Evolutionary conservation across 2,113 vertebrate species (phyloP).

Genomic region (Scortum barcoo): DNA sequence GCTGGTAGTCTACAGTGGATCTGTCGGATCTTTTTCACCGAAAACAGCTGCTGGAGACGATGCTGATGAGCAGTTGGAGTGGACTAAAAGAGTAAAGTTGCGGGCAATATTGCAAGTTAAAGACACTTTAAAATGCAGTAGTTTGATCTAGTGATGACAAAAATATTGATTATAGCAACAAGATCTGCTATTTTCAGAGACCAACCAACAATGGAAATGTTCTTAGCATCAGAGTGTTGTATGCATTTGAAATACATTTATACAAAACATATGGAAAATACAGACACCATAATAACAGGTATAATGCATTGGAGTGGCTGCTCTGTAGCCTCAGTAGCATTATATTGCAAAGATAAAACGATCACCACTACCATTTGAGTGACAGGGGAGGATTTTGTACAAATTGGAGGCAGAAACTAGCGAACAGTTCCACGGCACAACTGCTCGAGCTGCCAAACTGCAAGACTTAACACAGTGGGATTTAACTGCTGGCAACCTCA

Average conservation of each 20-base stretch:
- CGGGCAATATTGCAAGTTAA: background rate
- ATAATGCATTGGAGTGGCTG: background rate
- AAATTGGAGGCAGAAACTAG: slow-evolving; percentile 35
- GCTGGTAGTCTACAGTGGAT: background rate
- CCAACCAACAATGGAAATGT: background rate
- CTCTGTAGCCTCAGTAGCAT: slow-evolving; percentile 1
- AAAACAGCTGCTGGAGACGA: background rate
- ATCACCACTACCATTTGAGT: slow-evolving; percentile 35
- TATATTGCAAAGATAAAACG: slow-evolving; percentile 22
- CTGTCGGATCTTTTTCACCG: background rate
- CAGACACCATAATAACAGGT: background rate
- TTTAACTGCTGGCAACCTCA: slow-evolving; percentile 35
- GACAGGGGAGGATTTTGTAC: slow-evolving; percentile 34
- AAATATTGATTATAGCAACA: background rate
- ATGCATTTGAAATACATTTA: background rate
- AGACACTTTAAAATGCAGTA: background rate
- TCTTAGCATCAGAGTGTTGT: background rate
- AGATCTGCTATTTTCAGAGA: background rate
- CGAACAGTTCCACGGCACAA: slow-evolving; percentile 28
- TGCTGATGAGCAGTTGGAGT: background rate
- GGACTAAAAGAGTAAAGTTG: background rate
- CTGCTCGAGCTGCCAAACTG: slow-evolving; percentile 42
- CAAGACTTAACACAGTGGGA: slow-evolving; percentile 44
- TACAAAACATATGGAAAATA: background rate
- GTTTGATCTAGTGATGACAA: background rate